Base-by-base conservation (phyloP, 2,888 invertebrate species). In the Clepsis dumicolana region DNA sequence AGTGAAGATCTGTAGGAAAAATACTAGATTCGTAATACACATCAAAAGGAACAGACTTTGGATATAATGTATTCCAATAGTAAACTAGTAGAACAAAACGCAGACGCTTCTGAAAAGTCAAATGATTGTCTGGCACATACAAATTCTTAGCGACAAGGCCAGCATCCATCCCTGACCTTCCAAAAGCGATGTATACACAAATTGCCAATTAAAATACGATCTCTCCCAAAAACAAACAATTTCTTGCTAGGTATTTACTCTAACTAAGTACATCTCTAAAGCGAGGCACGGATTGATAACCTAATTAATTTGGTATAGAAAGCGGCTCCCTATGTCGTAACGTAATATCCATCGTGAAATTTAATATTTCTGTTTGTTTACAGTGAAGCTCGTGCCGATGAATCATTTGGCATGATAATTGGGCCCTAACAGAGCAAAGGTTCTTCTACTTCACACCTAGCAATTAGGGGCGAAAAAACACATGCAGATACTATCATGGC, bases 351-450 rank as follows among this genome's bases (percentile, higher is more conserved):
- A 41, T 57, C 41, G 25, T 59, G 64, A 52, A 63, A 68, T 72
- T 21, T 73, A 76, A 74, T 70, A 76, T 77, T 75, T 1, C n/a
- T 54, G 65, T 66, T 48, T 68, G 48, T 68, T 56, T 56, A 56
- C 53, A 44, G 24, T 24, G 25, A 35, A 60, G 53, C 41, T 62
- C 54, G 48, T 62, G 38, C 38, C 35, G 72, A 73, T 76, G 75
- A 80, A 77, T 79, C 75, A 76, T 82, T 48, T 66, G 54, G 38
- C 10, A 41, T 57, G 78, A 73, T 85, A 87, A 88, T 87, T 81
- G 79, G 78, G 80, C 82, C 85, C 82, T 79, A 78, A 77, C 67
- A 75, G 66, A 61, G 76, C 77, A 78, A 83, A 83, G 80, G 83
- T 80, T 80, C 75, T 70, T 75, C 73, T 76, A 77, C 76, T 83